phyloP scores from a whole-genome alignment of 2,113 vertebrate genomes.

The Symphodus melops region DNA sequence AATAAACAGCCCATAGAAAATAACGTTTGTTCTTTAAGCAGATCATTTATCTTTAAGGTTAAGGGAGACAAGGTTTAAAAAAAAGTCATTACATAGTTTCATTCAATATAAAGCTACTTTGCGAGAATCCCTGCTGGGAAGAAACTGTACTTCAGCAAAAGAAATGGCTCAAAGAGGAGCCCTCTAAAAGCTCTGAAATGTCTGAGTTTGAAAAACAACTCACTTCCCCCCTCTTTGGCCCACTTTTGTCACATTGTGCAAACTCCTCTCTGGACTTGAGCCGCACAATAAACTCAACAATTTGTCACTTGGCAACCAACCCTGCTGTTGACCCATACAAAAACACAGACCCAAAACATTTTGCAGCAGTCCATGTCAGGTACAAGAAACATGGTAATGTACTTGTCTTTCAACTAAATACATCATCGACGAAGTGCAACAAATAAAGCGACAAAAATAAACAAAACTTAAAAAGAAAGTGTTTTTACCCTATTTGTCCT shows the following conservation, averaged over 20 bases:
- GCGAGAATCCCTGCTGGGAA: conserved; percentile 2
- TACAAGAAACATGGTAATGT: neutral
- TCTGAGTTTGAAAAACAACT: conserved; percentile 60
- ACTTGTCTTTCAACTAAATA: neutral
- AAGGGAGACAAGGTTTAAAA: neutral
- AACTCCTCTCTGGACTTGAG: conserved; percentile 38
- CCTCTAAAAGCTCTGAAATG: conserved; percentile 56
- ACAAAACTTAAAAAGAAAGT: neutral
- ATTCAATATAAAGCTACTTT: conserved; percentile 7
- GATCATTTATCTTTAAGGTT: neutral
- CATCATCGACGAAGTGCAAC: neutral
- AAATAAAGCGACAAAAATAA: neutral
- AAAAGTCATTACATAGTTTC: neutral
- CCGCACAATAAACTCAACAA: conserved; percentile 46
- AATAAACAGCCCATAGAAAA: conserved; percentile 30
- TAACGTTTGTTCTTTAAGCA: neutral
- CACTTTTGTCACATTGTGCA: conserved; percentile 50
- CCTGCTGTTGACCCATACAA: conserved; percentile 1
- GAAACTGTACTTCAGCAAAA: conserved; percentile 27
- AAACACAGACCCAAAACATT: neutral
- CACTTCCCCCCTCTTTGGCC: conserved; percentile 21
- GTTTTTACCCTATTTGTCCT: conserved; percentile 39
- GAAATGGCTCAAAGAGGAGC: conserved; percentile 3
- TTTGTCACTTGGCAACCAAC: conserved; percentile 37
- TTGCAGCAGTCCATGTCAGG: neutral